Evolutionary conservation across 2,797 vertebrate genomes (phyloP).

Genomic region (Periophthalmus magnuspinnatus): DNA sequence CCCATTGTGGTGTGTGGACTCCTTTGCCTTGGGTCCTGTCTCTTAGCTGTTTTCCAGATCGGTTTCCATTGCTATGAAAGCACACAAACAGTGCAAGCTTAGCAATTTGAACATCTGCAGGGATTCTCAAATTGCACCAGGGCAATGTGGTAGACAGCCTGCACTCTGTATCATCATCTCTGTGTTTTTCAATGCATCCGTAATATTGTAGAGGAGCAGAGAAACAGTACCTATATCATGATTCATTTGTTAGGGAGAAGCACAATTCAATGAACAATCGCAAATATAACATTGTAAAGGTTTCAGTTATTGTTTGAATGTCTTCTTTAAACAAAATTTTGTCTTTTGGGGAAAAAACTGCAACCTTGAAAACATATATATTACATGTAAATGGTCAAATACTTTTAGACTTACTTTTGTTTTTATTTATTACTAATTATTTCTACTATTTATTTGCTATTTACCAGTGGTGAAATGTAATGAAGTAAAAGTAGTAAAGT

Average conservation of each 20-base stretch:
- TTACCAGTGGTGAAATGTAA: no score
- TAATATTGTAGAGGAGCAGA: constrained; percentile 19
- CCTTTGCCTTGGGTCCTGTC: constrained; percentile 28
- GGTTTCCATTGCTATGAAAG: constrained; percentile 36
- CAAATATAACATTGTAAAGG: no score
- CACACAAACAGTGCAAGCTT: constrained; percentile 26
- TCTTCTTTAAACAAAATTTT: no score
- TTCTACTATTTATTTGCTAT: no score
- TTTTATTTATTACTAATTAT: no score
- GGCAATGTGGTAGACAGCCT: constrained; percentile 30
- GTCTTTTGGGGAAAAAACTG: no score
- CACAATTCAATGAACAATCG: no score
- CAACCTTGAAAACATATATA: no score
- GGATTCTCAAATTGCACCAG: constrained; percentile 54
- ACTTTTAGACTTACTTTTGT: no score
- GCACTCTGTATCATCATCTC: constrained; percentile 19
- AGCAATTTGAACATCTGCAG: constrained; percentile 48
- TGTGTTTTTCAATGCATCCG: constrained; percentile 28
- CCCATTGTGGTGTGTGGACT: constrained; percentile 15
- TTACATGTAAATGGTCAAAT: no score
- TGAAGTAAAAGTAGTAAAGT: no score
- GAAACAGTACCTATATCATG: constrained; percentile 12
- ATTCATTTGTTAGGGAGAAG: constrained; percentile 2
- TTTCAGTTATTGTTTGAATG: no score
- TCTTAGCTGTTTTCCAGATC: constrained; percentile 39